A percentile compares a stretch with the other conserved stretches of the same genome.
These are phyloP conservation scores for Bellardia pandia DNA, from an alignment of 2,888 invertebrate species.

Conservation along the genomic window DNA sequence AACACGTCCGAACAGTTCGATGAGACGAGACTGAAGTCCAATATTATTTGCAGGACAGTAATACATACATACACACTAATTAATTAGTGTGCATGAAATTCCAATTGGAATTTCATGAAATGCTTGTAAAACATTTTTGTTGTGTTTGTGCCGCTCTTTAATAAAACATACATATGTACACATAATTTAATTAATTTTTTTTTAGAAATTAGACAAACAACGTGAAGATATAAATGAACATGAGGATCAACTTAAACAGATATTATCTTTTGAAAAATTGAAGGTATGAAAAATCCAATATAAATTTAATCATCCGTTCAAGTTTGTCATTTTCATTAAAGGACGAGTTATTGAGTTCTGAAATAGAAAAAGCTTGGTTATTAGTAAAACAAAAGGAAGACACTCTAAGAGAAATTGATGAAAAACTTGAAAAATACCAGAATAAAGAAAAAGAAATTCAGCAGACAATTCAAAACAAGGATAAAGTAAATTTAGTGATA, in stretches of 20 bases:
- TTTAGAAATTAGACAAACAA: conserved; percentile 78
- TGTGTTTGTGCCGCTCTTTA: too few species aligned
- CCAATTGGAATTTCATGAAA: too few species aligned
- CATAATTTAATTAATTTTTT: neutral
- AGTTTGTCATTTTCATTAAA: conserved; percentile 42
- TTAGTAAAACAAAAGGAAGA: conserved; percentile 84
- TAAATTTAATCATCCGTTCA: neutral
- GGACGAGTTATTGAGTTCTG: conserved; percentile 68
- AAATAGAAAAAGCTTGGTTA: conserved; percentile 79
- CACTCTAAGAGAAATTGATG: conserved; percentile 76
- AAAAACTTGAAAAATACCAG: conserved; percentile 81
- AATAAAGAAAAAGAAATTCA: conserved; percentile 82
- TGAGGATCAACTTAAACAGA: conserved; percentile 76
- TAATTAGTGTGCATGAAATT: too few species aligned
- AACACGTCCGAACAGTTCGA: too few species aligned
- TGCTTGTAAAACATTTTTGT: too few species aligned
- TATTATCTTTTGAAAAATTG: conserved; percentile 75
- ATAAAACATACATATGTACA: too few species aligned
- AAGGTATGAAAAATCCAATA: conserved; percentile 70
- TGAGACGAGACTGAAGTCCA: too few species aligned
- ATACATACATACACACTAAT: too few species aligned
- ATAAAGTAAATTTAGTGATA: conserved; percentile 75
- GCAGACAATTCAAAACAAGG: conserved; percentile 82
- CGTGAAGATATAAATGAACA: conserved; percentile 79
- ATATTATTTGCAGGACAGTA: too few species aligned